Percentiles rank a stretch among this genome's conserved stretches.
These are phyloP conservation scores for Acanthurus tractus DNA, from an alignment of 2,797 vertebrate genomes.

Conservation along the genomic window DNA sequence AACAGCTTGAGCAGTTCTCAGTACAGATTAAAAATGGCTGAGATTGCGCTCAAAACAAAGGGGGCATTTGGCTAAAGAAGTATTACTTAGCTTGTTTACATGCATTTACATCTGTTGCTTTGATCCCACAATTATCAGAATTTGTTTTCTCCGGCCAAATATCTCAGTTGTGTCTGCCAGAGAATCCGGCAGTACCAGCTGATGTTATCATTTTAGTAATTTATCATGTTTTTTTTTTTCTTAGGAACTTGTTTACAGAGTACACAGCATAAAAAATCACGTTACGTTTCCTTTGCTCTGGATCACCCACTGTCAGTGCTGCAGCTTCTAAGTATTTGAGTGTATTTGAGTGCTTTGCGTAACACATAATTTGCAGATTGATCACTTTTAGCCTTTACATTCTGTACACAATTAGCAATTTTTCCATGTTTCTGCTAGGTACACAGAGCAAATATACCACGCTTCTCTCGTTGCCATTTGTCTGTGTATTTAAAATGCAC, in stretches of 20 bases:
- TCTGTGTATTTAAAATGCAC: conserved; percentile 78
- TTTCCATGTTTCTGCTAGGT: conserved; percentile 53
- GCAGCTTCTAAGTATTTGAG: conserved; percentile 46
- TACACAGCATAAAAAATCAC: conserved; percentile 22
- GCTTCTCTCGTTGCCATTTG: conserved; percentile 57
- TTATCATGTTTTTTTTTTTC: conserved; percentile 43
- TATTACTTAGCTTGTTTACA: conserved; percentile 68
- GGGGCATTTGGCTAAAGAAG: conserved; percentile 59
- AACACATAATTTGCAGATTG: conserved; percentile 54
- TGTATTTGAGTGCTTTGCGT: conserved; percentile 14
- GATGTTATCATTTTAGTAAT: conserved; percentile 46
- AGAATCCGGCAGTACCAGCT: conserved; percentile 36
- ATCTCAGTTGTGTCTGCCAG: conserved; percentile 41
- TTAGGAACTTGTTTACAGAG: conserved; percentile 43
- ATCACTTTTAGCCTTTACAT: conserved; percentile 59
- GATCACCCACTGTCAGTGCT: conserved; percentile 31
- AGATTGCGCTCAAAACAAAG: conserved; percentile 63
- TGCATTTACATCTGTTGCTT: conserved; percentile 66
- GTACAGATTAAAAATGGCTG: conserved; percentile 73
- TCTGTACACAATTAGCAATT: conserved; percentile 57
- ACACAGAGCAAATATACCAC: conserved; percentile 56
- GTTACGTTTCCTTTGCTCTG: conserved; percentile 30
- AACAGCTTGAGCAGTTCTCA: conserved; percentile 75
- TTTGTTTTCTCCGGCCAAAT: conserved; percentile 50
- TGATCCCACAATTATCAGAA: conserved; percentile 50